Percentiles rank a stretch among this genome's conserved stretches.
These are phyloP conservation scores for Dryobotodes eremita DNA, from an alignment of 2,888 invertebrate genomes.

Conservation along the genomic window DNA sequence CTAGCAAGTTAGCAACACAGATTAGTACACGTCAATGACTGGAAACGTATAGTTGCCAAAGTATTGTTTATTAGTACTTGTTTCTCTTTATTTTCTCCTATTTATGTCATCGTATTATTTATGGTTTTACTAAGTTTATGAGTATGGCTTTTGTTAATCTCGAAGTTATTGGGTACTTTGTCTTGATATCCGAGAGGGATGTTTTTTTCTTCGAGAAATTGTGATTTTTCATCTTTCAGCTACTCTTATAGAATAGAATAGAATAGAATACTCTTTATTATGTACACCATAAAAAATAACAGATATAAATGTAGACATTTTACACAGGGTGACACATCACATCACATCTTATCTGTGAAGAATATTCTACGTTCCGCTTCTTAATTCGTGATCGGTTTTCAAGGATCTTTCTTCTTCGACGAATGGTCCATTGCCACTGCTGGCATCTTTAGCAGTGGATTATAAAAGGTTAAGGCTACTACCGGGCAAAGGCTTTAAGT, in stretches of 20 bases:
- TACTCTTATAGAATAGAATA: no score
- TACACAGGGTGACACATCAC: no score
- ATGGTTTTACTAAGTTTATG: slow-evolving; percentile 36
- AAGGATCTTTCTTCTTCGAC: not conserved
- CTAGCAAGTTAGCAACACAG: slow-evolving; percentile 43
- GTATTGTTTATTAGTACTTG: slow-evolving; percentile 42
- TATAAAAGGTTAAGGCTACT: no score
- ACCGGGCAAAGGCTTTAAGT: no score
- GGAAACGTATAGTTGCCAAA: slow-evolving; percentile 37
- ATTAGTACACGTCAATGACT: slow-evolving; percentile 33
- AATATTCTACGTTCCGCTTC: not conserved
- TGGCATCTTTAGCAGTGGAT: not conserved
- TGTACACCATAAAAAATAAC: no score
- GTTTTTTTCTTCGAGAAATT: not conserved
- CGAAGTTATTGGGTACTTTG: slow-evolving; percentile 28
- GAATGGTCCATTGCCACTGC: no score
- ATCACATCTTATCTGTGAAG: no score
- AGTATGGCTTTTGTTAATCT: slow-evolving; percentile 24
- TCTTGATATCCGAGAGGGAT: not conserved
- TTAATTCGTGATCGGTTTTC: not conserved
- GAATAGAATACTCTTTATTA: no score
- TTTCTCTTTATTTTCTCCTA: slow-evolving; percentile 35
- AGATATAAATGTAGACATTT: no score
- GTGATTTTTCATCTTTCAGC: not conserved
- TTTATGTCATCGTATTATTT: slow-evolving; percentile 50